Percentiles rank a stretch among this genome's conserved stretches.
phyloP scores from a whole-genome alignment of 2,113 vertebrate genomes.

The Charadrius vociferus region DNA sequence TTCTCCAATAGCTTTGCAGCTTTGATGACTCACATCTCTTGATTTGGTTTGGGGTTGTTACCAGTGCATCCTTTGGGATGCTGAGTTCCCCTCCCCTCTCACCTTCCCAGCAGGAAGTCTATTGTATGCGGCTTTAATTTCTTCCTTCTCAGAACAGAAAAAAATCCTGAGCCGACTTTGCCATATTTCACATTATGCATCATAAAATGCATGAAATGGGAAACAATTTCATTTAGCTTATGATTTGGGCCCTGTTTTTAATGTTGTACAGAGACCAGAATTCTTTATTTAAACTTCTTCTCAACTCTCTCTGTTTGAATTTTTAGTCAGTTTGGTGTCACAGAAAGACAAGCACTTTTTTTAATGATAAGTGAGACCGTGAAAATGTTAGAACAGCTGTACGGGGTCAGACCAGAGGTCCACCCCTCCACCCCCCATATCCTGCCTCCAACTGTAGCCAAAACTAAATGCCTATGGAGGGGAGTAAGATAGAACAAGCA shows the following conservation, averaged over 20 bases:
- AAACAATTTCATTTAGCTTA: not conserved
- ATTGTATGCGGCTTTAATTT: slow-evolving; percentile 37
- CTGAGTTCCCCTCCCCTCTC: not conserved
- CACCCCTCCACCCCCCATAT: not conserved
- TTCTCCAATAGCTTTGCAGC: not conserved
- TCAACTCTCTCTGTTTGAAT: not conserved
- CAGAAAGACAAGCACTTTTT: rapidly evolving
- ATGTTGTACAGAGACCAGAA: not conserved
- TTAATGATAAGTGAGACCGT: not conserved
- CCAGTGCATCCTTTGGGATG: slow-evolving; percentile 33
- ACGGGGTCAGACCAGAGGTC: not conserved
- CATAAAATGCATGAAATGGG: not conserved
- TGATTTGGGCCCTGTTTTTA: not conserved
- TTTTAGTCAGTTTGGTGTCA: not conserved
- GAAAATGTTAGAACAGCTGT: not conserved
- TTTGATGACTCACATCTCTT: slow-evolving; percentile 9
- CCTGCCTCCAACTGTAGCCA: not conserved
- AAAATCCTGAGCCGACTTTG: not conserved
- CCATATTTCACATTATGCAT: not conserved
- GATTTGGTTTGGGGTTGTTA: not conserved
- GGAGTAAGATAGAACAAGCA: not conserved
- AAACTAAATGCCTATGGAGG: not conserved
- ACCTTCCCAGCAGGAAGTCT: slow-evolving; percentile 42
- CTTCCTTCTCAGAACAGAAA: slow-evolving; percentile 19
- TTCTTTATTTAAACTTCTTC: not conserved